Percentiles rank a stretch among this genome's conserved stretches.
These are phyloP conservation scores for Odontocerum albicorne DNA, from an alignment of 2,888 invertebrate genomes.

Conservation along the genomic window DNA sequence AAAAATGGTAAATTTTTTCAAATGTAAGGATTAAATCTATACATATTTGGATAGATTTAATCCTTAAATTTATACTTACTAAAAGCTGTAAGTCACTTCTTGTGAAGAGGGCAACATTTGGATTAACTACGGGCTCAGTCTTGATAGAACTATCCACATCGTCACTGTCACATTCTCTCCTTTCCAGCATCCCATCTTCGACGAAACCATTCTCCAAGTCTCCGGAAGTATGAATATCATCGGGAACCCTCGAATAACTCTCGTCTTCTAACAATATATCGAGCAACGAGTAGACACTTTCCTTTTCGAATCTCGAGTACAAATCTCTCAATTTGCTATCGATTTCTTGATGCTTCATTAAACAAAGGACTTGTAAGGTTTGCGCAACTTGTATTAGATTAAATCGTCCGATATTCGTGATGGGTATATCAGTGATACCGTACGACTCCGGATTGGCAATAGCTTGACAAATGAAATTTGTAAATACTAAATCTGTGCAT, in stretches of 20 bases:
- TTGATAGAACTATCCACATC: slow-evolving; percentile 24
- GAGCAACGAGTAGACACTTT: slow-evolving; percentile 76
- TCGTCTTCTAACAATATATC: slow-evolving; percentile 63
- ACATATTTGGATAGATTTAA: no score
- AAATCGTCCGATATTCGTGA: slow-evolving; percentile 87
- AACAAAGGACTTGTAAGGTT: slow-evolving; percentile 87
- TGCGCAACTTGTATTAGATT: slow-evolving; percentile 91
- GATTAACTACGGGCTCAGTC: slow-evolving; percentile 36
- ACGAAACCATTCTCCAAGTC: slow-evolving; percentile 2
- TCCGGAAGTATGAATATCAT: slow-evolving; percentile 6
- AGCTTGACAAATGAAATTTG: slow-evolving; percentile 93
- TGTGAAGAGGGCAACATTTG: slow-evolving; percentile 45
- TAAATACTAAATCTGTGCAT: slow-evolving; percentile 91
- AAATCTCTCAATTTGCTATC: slow-evolving; percentile 64
- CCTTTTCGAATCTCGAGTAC: slow-evolving; percentile 78
- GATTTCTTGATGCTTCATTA: slow-evolving; percentile 77
- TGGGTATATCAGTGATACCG: slow-evolving; percentile 90
- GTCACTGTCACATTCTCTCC: slow-evolving; percentile 37
- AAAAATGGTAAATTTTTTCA: no score
- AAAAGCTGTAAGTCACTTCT: slow-evolving; percentile 45
- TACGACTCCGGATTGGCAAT: slow-evolving; percentile 95
- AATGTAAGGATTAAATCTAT: no score
- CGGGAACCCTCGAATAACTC: slow-evolving; percentile 37
- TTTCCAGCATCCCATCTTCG: slow-evolving; percentile 20
- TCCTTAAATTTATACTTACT: slow-evolving; percentile 39